Percentiles rank a stretch among this genome's conserved stretches.
phyloP scores from a whole-genome alignment of 2,888 invertebrate species.

The Protonemura montana region DNA sequence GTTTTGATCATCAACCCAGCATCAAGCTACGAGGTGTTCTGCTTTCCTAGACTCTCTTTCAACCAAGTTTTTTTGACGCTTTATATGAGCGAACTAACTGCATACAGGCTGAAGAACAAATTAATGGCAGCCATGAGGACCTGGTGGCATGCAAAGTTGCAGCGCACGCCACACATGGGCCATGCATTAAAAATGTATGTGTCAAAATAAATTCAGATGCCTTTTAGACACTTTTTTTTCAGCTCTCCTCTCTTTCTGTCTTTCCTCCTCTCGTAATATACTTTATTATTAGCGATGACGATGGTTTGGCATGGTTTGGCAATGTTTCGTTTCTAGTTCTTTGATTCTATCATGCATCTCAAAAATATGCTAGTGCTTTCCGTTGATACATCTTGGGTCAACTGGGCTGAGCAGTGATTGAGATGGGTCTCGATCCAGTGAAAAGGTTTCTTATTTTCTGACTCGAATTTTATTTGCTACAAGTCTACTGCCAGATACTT shows the following conservation, averaged over 20 bases:
- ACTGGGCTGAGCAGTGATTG: too few species aligned
- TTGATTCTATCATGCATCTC: background rate
- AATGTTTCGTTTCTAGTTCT: too few species aligned
- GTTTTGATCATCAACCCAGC: too few species aligned
- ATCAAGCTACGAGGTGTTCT: too few species aligned
- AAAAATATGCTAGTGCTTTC: background rate
- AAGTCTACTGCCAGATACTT: background rate
- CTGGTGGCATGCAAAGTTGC: too few species aligned
- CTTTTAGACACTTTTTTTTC: background rate
- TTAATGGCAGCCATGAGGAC: too few species aligned
- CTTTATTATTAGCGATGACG: constrained; percentile 12
- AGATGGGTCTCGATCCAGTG: background rate
- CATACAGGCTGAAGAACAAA: too few species aligned
- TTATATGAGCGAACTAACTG: too few species aligned
- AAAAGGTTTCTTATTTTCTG: background rate
- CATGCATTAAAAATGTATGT: background rate
- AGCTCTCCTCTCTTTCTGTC: background rate
- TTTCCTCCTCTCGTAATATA: background rate
- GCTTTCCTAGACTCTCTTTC: too few species aligned
- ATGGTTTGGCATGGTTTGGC: background rate
- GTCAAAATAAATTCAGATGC: background rate
- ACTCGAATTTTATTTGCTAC: background rate
- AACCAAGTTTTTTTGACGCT: too few species aligned
- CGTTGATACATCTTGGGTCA: too few species aligned
- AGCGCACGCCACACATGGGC: too few species aligned